A percentile compares a stretch with the other conserved stretches of the same genome.
Conservation (phyloP, 2,888 invertebrate genomes). For the Pristionchus fissidentatus region DNA sequence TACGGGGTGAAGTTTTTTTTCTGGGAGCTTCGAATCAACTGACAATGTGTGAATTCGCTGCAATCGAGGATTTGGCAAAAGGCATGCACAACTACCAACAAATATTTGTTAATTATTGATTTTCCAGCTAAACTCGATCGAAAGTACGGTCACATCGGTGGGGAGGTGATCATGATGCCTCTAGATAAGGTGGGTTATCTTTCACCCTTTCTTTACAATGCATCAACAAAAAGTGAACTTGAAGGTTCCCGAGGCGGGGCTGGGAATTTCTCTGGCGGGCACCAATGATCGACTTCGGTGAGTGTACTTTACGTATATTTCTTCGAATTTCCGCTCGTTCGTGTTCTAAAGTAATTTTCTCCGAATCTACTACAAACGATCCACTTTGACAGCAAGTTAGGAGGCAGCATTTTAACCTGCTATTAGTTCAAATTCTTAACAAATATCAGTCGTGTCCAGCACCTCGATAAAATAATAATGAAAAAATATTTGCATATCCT, state of each 20-base stretch:
- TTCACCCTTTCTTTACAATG: not conserved
- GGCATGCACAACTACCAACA: too few species aligned
- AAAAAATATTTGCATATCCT: too few species aligned
- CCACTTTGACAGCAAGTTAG: too few species aligned
- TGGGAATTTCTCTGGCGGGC: constrained; percentile 93
- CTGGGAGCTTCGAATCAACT: too few species aligned
- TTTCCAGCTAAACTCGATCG: constrained; percentile 89
- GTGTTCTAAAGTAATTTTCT: not conserved
- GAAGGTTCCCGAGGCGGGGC: constrained; percentile 82
- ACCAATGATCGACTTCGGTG: constrained; percentile 87
- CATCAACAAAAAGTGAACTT: constrained; percentile 76
- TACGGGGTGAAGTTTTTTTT: not conserved
- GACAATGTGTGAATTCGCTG: too few species aligned
- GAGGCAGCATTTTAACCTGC: too few species aligned
- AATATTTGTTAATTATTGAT: too few species aligned
- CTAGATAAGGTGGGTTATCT: constrained; percentile 76
- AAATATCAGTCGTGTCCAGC: too few species aligned
- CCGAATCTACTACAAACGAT: too few species aligned
- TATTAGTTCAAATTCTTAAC: too few species aligned
- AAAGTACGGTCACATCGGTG: constrained; percentile 87
- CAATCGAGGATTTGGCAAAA: too few species aligned
- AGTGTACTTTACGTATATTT: not conserved
- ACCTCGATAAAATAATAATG: too few species aligned
- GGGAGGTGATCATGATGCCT: constrained; percentile 82
- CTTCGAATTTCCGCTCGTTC: not conserved